A percentile compares a stretch with the other conserved stretches of the same genome.
Conservation (phyloP, 2,113 vertebrate genomes). For the Gobio gobio region DNA sequence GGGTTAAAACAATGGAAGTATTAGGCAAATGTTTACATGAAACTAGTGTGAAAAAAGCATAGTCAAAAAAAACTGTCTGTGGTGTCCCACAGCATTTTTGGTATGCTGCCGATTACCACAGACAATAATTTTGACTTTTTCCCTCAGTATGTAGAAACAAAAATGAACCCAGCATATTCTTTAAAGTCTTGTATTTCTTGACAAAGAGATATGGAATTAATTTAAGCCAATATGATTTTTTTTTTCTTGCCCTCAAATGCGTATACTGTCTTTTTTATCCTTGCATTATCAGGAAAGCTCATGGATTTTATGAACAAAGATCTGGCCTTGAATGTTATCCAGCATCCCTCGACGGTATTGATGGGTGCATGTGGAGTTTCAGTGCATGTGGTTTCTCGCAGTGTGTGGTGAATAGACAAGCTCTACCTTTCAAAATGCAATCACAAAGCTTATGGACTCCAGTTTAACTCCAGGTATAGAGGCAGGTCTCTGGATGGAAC, state of each 20-base stretch:
- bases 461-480: conserved; percentile 25
- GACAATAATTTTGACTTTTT: neutral
- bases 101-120: too few relatives aligned
- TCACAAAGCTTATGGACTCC: conserved; percentile 41
- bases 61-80: neutral
- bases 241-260: neutral
- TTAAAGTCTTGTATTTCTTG: neutral
- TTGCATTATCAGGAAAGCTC: neutral
- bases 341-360: conserved; percentile 28
- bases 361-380: conserved; percentile 44
- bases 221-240: neutral
- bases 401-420: conserved; percentile 37
- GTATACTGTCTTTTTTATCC: neutral
- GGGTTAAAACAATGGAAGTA: too few relatives aligned
- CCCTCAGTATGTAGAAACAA: neutral
- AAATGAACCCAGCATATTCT: neutral
- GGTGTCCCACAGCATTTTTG: neutral
- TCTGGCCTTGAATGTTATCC: conserved; percentile 32
- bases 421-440: conserved; percentile 44
- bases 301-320: neutral
- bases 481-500: neutral
- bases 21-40: neutral
- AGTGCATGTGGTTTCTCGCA: conserved; percentile 40
- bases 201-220: neutral
- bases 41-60: neutral